Evolutionary conservation across 2,113 vertebrate species (phyloP), one percentile per base, ranked within the genome.

Genomic region (Equus quagga): DNA sequence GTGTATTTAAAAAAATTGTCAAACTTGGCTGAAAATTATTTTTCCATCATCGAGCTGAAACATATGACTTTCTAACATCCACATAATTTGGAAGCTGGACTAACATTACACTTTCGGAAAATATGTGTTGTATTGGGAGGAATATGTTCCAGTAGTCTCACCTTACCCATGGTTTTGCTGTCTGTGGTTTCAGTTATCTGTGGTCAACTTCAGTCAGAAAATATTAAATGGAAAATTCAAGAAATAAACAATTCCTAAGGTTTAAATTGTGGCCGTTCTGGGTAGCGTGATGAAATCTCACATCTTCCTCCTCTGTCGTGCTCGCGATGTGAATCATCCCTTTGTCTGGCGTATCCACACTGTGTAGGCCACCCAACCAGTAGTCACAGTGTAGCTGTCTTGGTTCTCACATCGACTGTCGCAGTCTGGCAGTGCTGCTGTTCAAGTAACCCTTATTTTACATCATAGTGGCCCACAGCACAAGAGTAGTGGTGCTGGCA

Each of bases 11-110:
- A 62, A 91, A 58, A 62, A 58, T 72, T 70, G 78, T 75, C 49
- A 91, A 17, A 94, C n/a, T 58, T 92, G 6, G 6, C 6, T 93
- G 44, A 89, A 73, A 96, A 84, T 80, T 93, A 69, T 46, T 94
- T 95, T 96, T 70, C n/a, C 54, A 80, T 79, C 56, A 92, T 87
- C 60, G 82, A 83, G 8, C 62, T 67, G 31, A 93, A 91, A 54
- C 13, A 69, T 70, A 86, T 21, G 28, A 91, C 76, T 96, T 96
- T 89, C 24, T 67, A 83, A 81, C 91, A 49, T 82, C 14, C 19
- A 24, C 86, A 54, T 84, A 65, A 83, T 97, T 93, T 85, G 44
- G 4, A 58, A 78, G 9, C 49, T 62, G 31, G 6, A 62, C 33
- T 95, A 78, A 69, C 13, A 49, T 49, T 94, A 81, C 4, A 46